Base-by-base conservation (phyloP, 1,140 invertebrate species). In the Gyrodactylus salaris region DNA sequence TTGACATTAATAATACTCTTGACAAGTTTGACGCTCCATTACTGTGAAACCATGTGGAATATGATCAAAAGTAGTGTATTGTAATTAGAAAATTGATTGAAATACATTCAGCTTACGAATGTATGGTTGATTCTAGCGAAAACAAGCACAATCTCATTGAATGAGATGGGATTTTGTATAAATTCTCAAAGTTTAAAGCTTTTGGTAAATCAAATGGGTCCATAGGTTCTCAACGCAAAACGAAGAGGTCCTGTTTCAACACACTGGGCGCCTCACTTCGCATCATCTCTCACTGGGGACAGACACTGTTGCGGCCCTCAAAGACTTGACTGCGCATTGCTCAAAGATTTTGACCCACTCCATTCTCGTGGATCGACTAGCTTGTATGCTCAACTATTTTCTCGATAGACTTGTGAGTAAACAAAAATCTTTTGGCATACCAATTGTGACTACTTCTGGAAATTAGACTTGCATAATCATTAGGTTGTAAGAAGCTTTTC, bases 331-430 rank as follows among this genome's bases (percentile, higher is more conserved):
- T 0, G 85, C 76, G 2, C 77, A 88, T 78, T 90, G 92, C 72
- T 86, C 86, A 73, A 86, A 86, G 0, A 88, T 93, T 24, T 92
- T 94, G 81, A 89, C 87, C 77, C 89, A 94, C 79, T 84, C 85
- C 7, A 88, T 88, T 16, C 87, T 96, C 83, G 89, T 93, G 0
- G 89, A 94, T 80, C 84, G 91, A 25, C 87, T 95, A 72, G 89
- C 89, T 1, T 84, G 87, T 20, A 95, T 95, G 91, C 83, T 96
- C 24, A 96, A 95, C 81, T 93, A 95, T 81, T 91, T 96, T 78
- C 80, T 96, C 2, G 79, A 88, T 22, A 86, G 91, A 80, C 82
- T 96, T 70, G 89, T 92, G 69, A 88, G 89, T 76, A 7, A 1
- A 74, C 73, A n/a, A 1, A 19, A 24, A 16, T 74, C 25, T 74